A percentile compares a stretch with the other conserved stretches of the same genome.
Conservation (phyloP, 1,140 invertebrate species). For the Lordiphosa collinella region DNA sequence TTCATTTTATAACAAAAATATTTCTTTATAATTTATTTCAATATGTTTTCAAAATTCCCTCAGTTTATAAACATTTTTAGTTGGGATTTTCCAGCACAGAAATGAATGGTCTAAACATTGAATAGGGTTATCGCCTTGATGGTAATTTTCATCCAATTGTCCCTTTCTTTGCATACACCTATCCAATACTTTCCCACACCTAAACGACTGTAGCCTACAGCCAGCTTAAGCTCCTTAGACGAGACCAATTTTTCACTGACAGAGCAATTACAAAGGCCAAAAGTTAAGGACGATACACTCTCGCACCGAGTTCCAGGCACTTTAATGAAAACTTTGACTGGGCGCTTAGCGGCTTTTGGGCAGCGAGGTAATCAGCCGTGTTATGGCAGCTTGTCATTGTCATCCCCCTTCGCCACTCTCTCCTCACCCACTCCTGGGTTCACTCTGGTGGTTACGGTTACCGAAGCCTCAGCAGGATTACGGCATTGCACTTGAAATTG, state of each 20-base stretch:
- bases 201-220: conserved; percentile 20
- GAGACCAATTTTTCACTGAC: conserved; percentile 34
- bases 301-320: conserved; percentile 10
- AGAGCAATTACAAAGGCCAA: conserved; percentile 44
- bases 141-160: too few relatives aligned
- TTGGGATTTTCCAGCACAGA: too few relatives aligned
- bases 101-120: too few relatives aligned
- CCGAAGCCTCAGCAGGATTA: conserved; percentile 26
- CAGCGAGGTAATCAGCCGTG: conserved; percentile 42
- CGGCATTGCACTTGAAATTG: conserved; percentile 43
- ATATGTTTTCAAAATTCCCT: too few relatives aligned
- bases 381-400: conserved; percentile 27
- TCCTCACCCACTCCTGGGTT: not conserved
- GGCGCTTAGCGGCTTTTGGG: conserved; percentile 43
- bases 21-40: too few relatives aligned
- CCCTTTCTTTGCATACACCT: too few relatives aligned
- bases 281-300: conserved; percentile 6
- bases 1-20: too few relatives aligned
- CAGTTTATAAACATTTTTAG: too few relatives aligned
- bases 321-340: conserved; percentile 50
- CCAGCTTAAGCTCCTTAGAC: conserved; percentile 22
- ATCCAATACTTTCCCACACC: not conserved
- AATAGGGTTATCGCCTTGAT: too few relatives aligned
- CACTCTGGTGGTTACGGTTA: conserved; percentile 14
- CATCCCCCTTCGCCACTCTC: not conserved